Percentiles rank a stretch among this genome's conserved stretches.
These are phyloP conservation scores for Actinopyga echinites DNA, from an alignment of 53 echinoderm and acorn worm species.

Conservation along the genomic window DNA sequence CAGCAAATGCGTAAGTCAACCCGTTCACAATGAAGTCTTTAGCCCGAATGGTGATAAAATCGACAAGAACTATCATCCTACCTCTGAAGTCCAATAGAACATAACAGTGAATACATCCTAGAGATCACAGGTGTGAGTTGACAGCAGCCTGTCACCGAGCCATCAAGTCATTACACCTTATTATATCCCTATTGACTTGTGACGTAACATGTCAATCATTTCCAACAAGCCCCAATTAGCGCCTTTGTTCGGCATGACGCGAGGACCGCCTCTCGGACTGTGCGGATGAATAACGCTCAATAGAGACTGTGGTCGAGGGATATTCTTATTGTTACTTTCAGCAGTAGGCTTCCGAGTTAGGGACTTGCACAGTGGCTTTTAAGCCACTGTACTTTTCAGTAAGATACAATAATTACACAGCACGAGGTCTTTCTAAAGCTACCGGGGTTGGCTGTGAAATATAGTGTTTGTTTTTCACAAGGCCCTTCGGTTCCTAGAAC, in stretches of 20 bases:
- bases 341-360: too few species aligned
- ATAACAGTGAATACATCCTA: slow-evolving; percentile 30
- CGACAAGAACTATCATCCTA: background rate
- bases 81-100: background rate
- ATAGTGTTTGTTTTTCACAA: too few species aligned
- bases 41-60: slow-evolving; percentile 12
- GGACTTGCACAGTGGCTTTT: too few species aligned
- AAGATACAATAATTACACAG: too few species aligned
- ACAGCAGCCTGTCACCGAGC: slow-evolving; percentile 71
- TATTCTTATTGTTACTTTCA: too few species aligned
- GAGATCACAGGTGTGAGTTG: slow-evolving; percentile 31
- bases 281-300: slow-evolving; percentile 38
- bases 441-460: too few species aligned
- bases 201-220: slow-evolving; percentile 88
- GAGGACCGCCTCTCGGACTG: slow-evolving; percentile 38
- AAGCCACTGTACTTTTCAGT: too few species aligned
- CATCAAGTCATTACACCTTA: slow-evolving; percentile 73
- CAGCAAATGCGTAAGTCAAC: slow-evolving; percentile 44
- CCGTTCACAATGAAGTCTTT: slow-evolving; percentile 52
- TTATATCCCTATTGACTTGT: slow-evolving; percentile 78
- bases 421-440: too few species aligned
- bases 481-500: too few species aligned
- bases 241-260: slow-evolving; percentile 47
- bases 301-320: background rate
- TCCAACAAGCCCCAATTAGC: slow-evolving; percentile 89